These are phyloP conservation scores for Nasonia vitripennis DNA, from an alignment of 1,140 invertebrate genomes.

Conservation along the genomic window DNA sequence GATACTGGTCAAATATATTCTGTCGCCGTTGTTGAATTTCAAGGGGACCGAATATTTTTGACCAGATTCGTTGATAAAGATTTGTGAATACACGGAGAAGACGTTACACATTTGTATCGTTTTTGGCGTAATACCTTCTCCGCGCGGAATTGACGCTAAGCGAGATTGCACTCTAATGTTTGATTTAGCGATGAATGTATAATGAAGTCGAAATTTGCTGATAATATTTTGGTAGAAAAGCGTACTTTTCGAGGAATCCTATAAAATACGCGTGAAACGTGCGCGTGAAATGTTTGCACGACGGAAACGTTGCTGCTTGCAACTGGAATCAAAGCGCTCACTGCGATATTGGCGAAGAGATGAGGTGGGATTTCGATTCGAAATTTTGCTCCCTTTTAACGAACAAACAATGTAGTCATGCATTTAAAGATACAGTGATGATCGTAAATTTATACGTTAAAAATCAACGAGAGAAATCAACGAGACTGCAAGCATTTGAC, in stretches of 20 bases:
- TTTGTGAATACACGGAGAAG: constrained; percentile 1
- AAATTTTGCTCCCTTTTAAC: too few relatives aligned
- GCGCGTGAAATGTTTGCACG: neutral
- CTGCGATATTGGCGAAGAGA: neutral
- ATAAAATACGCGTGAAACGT: neutral
- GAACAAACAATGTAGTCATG: too few relatives aligned
- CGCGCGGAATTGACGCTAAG: constrained; percentile 4
- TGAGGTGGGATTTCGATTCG: neutral
- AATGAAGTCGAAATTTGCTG: constrained; percentile 13
- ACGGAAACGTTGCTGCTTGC: too few relatives aligned
- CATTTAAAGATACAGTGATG: too few relatives aligned
- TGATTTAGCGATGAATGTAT: constrained; percentile 49
- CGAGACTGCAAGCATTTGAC: too few relatives aligned
- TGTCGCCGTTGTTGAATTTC: neutral
- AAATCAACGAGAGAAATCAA: too few relatives aligned
- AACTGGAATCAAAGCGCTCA: neutral
- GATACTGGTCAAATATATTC: neutral
- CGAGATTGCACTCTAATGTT: constrained; percentile 53
- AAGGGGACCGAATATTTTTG: neutral
- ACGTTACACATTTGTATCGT: neutral
- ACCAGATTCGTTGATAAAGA: neutral
- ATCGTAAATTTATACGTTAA: too few relatives aligned
- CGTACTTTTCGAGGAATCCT: too few relatives aligned
- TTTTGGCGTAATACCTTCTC: neutral
- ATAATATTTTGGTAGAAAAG: neutral